Conservation (phyloP, 2,888 invertebrate species). For the Nomada ruficornis region DNA sequence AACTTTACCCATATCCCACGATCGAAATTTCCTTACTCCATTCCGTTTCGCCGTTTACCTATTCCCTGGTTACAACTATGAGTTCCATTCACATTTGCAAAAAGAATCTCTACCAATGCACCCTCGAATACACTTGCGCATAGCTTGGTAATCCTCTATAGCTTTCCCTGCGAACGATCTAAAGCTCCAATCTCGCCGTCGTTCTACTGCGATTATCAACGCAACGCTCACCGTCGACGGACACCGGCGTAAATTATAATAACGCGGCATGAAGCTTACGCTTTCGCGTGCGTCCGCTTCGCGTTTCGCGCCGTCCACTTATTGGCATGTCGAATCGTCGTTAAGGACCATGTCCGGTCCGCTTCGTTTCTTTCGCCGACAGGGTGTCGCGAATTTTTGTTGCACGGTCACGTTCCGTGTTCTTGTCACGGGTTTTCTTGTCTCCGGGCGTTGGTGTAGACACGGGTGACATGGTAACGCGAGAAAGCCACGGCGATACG, state of each 20-base stretch:
- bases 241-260: slow-evolving; percentile 52
- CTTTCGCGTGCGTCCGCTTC: slow-evolving; percentile 31
- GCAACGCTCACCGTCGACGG: not conserved
- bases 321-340: slow-evolving; percentile 70
- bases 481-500: slow-evolving; percentile 39
- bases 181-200: not conserved
- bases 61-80: too few relatives aligned
- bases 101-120: too few relatives aligned
- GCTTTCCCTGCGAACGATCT: not conserved
- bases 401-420: slow-evolving; percentile 56
- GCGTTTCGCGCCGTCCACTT: slow-evolving; percentile 46
- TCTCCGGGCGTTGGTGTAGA: slow-evolving; percentile 38
- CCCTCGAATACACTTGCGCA: too few relatives aligned
- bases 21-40: too few relatives aligned
- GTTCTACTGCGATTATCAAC: not conserved
- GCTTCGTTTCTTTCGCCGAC: slow-evolving; percentile 42
- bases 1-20: too few relatives aligned
- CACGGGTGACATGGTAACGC: slow-evolving; percentile 49
- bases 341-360: slow-evolving; percentile 54
- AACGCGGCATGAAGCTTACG: slow-evolving; percentile 48
- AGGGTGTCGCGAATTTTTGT: slow-evolving; percentile 41
- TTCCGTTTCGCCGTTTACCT: too few relatives aligned
- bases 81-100: too few relatives aligned
- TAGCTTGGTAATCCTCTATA: too few relatives aligned
- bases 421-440: slow-evolving; percentile 56